A percentile compares a stretch with the other conserved stretches of the same genome.
These are phyloP conservation scores for Byasa hedistus DNA, from an alignment of 2,888 invertebrate genomes.

Conservation along the genomic window DNA sequence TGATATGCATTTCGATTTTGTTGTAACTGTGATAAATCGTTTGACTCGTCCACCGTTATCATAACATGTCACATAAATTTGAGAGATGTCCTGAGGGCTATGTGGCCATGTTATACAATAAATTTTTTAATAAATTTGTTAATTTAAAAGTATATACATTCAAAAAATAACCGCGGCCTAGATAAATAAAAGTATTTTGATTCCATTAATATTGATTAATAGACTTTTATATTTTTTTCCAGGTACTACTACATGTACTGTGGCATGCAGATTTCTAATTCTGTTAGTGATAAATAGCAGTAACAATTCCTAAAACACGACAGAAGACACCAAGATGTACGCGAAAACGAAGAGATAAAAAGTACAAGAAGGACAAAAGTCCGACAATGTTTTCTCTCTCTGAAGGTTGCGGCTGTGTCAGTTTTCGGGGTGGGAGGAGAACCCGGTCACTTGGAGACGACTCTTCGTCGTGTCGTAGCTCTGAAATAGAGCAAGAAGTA, in stretches of 20 bases:
- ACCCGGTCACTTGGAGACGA: slow-evolving; percentile 67
- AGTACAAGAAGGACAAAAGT: slow-evolving; percentile 68
- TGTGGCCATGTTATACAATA: not conserved
- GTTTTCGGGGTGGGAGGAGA: slow-evolving; percentile 63
- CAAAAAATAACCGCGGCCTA: not conserved
- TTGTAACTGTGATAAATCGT: not conserved
- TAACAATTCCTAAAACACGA: slow-evolving; percentile 68
- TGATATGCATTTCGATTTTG: not conserved
- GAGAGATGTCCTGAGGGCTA: not conserved
- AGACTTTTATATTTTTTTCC: slow-evolving; percentile 33
- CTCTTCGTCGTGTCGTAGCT: slow-evolving; percentile 73
- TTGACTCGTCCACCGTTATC: not conserved
- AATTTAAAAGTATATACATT: not conserved
- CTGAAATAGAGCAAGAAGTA: slow-evolving; percentile 74
- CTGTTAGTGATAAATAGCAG: slow-evolving; percentile 24
- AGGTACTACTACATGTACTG: slow-evolving; percentile 40
- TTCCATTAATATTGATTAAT: not conserved
- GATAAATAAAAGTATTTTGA: not conserved
- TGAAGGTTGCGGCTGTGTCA: slow-evolving; percentile 75
- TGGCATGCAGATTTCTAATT: slow-evolving; percentile 39
- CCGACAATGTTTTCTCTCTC: slow-evolving; percentile 74
- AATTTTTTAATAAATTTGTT: not conserved
- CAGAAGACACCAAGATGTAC: slow-evolving; percentile 69
- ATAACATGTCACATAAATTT: not conserved
- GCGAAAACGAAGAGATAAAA: slow-evolving; percentile 75